These are phyloP conservation scores for Gadopsis marmoratus DNA, from an alignment of 2,797 vertebrate genomes.

Conservation along the genomic window DNA sequence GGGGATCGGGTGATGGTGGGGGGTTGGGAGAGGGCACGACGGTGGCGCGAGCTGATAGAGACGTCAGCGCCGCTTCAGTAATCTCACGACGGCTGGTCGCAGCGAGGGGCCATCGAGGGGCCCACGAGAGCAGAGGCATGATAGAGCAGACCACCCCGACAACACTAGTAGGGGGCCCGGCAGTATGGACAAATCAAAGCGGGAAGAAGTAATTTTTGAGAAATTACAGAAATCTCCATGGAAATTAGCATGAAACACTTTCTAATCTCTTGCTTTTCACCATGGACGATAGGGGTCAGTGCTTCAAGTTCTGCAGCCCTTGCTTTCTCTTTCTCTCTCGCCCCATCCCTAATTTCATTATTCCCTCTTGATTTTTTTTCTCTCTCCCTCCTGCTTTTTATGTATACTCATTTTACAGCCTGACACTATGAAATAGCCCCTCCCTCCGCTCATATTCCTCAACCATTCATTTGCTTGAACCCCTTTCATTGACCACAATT, in stretches of 20 bases:
- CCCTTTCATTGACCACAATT: conserved; percentile 86
- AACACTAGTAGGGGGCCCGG: conserved; percentile 84
- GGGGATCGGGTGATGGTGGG: conserved; percentile 71
- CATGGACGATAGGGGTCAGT: conserved; percentile 94
- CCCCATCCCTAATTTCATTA: conserved; percentile 94
- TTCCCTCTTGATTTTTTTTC: conserved; percentile 87
- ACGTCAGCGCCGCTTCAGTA: conserved; percentile 94
- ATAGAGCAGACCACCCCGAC: conserved; percentile 94
- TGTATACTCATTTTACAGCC: conserved; percentile 83
- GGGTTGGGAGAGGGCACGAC: conserved; percentile 85
- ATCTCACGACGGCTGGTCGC: conserved; percentile 92
- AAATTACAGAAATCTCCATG: conserved; percentile 99
- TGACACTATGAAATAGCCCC: conserved; percentile 75
- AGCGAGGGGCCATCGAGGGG: conserved; percentile 89
- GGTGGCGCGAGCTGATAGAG: conserved; percentile 94
- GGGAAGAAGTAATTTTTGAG: conserved; percentile 92
- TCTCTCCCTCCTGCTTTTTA: conserved; percentile 73
- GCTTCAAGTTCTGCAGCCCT: conserved; percentile 89
- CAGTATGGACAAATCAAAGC: conserved; percentile 90
- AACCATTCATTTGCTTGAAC: conserved; percentile 84
- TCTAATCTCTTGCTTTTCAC: conserved; percentile 98
- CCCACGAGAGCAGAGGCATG: conserved; percentile 89
- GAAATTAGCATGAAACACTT: conserved; percentile 99
- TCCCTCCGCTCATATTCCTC: conserved; percentile 79
- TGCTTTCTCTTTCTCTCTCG: conserved; percentile 77